These are phyloP conservation scores for Procambarus clarkii DNA, from an alignment of 1,140 invertebrate genomes.

Conservation along the genomic window DNA sequence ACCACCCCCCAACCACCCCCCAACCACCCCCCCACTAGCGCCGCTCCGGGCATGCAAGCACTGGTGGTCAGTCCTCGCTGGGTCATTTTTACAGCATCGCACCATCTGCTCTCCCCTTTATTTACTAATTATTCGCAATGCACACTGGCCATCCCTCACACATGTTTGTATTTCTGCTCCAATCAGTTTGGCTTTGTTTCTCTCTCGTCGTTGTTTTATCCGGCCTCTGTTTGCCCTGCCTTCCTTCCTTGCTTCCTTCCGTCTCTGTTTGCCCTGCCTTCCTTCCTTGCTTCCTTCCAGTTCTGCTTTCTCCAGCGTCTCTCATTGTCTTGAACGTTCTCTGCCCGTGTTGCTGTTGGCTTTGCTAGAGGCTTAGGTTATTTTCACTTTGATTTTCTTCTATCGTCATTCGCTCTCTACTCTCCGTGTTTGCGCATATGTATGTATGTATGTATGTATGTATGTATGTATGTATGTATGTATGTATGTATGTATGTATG, in stretches of 20 bases:
- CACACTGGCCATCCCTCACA: slow-evolving; percentile 60
- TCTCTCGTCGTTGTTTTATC: slow-evolving; percentile 52
- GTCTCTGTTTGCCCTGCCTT: background rate
- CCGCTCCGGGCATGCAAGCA: background rate
- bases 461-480: too few species aligned
- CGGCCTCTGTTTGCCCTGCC: slow-evolving; percentile 27
- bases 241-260: slow-evolving; percentile 4
- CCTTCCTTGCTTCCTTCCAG: background rate
- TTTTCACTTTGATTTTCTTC: too few species aligned
- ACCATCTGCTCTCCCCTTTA: slow-evolving; percentile 57
- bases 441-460: too few species aligned
- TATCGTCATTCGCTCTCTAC: too few species aligned
- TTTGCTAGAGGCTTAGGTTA: too few species aligned
- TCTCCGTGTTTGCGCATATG: too few species aligned
- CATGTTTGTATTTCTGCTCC: slow-evolving; percentile 60
- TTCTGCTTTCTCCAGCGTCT: too few species aligned
- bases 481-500: too few species aligned
- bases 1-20: too few species aligned
- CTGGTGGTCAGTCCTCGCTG: slow-evolving; percentile 29
- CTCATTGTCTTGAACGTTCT: too few species aligned
- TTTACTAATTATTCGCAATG: slow-evolving; percentile 65
- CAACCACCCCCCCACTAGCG: background rate
- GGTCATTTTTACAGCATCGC: background rate
- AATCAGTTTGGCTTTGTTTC: slow-evolving; percentile 66
- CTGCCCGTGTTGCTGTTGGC: too few species aligned